These are phyloP conservation scores for Calliopum simillimum DNA, from an alignment of 2,888 invertebrate genomes.

Conservation along the genomic window DNA sequence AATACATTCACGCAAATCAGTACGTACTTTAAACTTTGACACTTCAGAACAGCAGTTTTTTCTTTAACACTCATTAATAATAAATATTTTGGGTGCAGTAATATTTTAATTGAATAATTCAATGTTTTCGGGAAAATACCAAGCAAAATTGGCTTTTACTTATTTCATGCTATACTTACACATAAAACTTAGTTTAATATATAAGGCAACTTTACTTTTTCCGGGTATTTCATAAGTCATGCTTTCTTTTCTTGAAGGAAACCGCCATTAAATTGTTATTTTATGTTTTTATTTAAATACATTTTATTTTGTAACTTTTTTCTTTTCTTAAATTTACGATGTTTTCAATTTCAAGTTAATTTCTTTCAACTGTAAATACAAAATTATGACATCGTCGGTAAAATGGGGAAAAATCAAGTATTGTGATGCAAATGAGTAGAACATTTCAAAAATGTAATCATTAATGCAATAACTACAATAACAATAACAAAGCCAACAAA, in stretches of 20 bases:
- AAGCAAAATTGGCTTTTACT: background rate
- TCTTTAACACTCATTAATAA: too few relatives aligned
- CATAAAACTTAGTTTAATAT: too few relatives aligned
- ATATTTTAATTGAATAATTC: background rate
- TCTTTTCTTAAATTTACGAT: background rate
- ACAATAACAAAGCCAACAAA: constrained; percentile 42
- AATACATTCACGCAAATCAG: too few relatives aligned
- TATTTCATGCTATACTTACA: too few relatives aligned
- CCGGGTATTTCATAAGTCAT: too few relatives aligned
- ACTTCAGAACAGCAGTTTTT: too few relatives aligned
- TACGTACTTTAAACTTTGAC: too few relatives aligned
- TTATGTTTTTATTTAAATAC: too few relatives aligned
- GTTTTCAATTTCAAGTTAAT: constrained; percentile 4
- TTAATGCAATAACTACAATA: constrained; percentile 14
- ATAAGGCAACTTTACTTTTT: too few relatives aligned
- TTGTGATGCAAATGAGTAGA: constrained; percentile 27
- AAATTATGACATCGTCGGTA: constrained; percentile 6
- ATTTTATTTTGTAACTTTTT: too few relatives aligned
- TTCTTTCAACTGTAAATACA: background rate
- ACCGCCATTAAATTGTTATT: too few relatives aligned
- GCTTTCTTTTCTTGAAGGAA: too few relatives aligned
- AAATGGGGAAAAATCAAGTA: constrained; percentile 27
- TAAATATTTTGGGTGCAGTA: background rate
- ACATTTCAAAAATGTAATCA: background rate
- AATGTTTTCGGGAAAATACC: background rate